Base-by-base conservation (phyloP, 2,888 invertebrate species). In the Suillia variegata region DNA sequence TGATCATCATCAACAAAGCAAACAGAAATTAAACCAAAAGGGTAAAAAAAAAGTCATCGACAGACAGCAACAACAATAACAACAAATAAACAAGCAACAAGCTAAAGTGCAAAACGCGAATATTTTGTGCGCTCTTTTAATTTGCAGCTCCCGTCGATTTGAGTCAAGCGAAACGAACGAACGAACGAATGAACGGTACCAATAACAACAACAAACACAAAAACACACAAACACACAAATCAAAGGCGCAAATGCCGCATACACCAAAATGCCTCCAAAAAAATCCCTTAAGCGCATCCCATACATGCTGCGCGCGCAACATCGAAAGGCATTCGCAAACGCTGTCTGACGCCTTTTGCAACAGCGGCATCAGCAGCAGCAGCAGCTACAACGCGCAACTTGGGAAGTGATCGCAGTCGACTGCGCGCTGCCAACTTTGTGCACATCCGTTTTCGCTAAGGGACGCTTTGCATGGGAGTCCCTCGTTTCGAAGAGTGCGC, bases 141-240 rank as follows among this genome's bases (percentile, higher is more conserved):
- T 74, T 76, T 74, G 76, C 76, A 75, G 76, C 74, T 76, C 70
- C 76, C 70, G 75, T 71, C 66, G 66, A 67, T 70, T 67, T 61
- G 64, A 65, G 73, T 68, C 70, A 70, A 70, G 22, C 48, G 17
- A n/a, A n/a, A n/a, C n/a, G n/a, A n/a, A n/a, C n/a, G n/a, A n/a
- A n/a, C n/a, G n/a, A n/a, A n/a, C n/a, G n/a, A n/a, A n/a, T n/a
- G n/a, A n/a, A n/a, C n/a, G n/a, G n/a, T n/a, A n/a, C n/a, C n/a
- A n/a, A n/a, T n/a, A n/a, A n/a, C n/a, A 5, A 6, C 18, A 10
- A n/a, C 24, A 15, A 45, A 6, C 6, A 55, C 50, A 33, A 53
- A 20, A 54, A n/a, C n/a, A n/a, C n/a, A n/a, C n/a, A n/a, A n/a
- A n/a, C 31, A 38, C 38, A 73, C 67, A 73, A 75, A 73, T 75